A percentile compares a stretch with the other conserved stretches of the same genome.
Evolutionary conservation across 2,797 vertebrate genomes (phyloP).

Genomic region (Margarornis squamiger): DNA sequence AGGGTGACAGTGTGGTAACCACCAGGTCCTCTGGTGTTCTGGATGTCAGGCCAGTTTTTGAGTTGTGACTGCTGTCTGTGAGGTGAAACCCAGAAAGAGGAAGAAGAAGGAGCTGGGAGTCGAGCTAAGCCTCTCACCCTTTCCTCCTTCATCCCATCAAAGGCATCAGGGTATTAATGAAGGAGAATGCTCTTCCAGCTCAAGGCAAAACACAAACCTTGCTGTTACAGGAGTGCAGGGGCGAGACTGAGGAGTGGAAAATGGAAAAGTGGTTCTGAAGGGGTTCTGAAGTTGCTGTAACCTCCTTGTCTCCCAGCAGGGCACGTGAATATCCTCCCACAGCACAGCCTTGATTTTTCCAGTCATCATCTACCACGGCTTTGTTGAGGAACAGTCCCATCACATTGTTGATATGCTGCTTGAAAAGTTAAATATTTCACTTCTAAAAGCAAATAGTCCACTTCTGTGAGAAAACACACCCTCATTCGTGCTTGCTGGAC

Average conservation of each 20-base stretch:
- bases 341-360: neutral
- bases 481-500: neutral
- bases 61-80: neutral
- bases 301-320: neutral
- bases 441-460: neutral
- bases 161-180: neutral
- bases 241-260: neutral
- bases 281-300: neutral
- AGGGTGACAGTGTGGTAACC: neutral
- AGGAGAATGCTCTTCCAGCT: neutral
- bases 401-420: neutral
- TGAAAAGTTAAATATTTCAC: neutral
- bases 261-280: neutral
- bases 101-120: neutral
- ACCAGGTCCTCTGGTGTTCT: neutral
- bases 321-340: neutral
- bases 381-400: neutral
- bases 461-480: accelerated
- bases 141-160: conserved; percentile 21
- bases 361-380: neutral
- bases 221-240: neutral
- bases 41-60: neutral
- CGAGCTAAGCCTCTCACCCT: neutral
- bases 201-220: neutral
- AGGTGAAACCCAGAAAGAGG: neutral